Evolutionary conservation across 2,888 invertebrate genomes (phyloP).

Genomic region (Tricholauxania praeusta): DNA sequence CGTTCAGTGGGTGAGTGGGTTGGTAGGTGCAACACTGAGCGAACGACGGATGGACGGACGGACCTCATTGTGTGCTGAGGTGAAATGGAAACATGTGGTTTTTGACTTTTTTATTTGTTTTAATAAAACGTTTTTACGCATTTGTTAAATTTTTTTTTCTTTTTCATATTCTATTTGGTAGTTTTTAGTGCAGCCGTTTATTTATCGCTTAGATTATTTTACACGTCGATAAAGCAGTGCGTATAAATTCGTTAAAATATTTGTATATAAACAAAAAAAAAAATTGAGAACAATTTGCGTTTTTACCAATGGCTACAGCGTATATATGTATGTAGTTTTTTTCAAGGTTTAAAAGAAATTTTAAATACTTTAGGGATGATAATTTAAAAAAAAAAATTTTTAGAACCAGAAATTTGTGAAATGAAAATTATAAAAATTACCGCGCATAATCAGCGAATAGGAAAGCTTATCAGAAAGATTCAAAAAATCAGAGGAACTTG

Average conservation of each 20-base stretch:
- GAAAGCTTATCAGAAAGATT: no score
- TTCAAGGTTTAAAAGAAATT: no score
- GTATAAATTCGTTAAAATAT: not conserved
- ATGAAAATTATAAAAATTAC: no score
- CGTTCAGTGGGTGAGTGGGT: not conserved
- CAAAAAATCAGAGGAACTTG: no score
- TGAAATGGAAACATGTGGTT: conserved; percentile 19
- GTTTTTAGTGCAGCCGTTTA: not conserved
- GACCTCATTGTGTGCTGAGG: not conserved
- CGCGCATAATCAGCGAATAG: no score
- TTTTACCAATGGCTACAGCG: no score
- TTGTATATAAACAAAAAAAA: no score
- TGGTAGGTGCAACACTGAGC: not conserved
- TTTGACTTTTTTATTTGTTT: conserved; percentile 24
- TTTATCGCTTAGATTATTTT: not conserved
- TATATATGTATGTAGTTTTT: no score
- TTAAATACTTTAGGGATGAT: no score
- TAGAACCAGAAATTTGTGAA: no score
- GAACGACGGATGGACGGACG: not conserved
- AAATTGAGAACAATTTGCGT: no score
- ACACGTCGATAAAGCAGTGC: not conserved
- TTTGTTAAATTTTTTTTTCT: conserved; percentile 2
- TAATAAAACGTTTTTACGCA: not conserved
- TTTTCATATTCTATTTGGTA: not conserved
- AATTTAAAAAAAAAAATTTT: no score